These are phyloP conservation scores for Mesocentrotus franciscanus DNA, from an alignment of 53 echinoderm and acorn worm species.

Conservation along the genomic window DNA sequence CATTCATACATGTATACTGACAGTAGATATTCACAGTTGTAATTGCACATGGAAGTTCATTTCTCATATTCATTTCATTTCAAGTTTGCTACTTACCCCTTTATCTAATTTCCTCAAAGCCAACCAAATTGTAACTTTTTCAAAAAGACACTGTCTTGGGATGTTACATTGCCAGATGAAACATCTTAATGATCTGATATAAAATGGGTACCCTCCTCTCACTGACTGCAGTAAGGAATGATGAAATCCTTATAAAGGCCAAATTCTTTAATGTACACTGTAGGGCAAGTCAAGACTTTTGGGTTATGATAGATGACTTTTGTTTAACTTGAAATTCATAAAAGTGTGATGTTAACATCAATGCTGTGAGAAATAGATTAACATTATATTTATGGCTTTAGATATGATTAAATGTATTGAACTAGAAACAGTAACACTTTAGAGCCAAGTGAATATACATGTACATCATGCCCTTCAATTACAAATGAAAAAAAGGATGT, in stretches of 20 bases:
- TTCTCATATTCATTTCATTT: neutral
- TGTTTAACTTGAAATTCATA: neutral
- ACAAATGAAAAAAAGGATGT: neutral
- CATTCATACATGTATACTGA: neutral
- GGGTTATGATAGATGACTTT: neutral
- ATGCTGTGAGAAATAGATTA: neutral
- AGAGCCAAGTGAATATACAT: neutral
- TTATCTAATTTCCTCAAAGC: too few relatives aligned
- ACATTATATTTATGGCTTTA: neutral
- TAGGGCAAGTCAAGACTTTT: neutral
- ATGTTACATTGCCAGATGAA: neutral
- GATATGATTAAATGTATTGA: neutral
- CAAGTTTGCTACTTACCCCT: too few relatives aligned
- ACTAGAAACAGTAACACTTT: neutral
- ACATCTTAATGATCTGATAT: neutral
- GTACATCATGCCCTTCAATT: too few relatives aligned
- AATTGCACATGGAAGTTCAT: neutral
- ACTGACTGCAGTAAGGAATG: neutral
- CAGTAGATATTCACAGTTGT: neutral
- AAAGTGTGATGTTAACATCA: neutral
- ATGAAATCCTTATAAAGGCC: neutral
- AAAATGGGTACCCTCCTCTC: neutral
- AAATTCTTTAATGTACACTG: neutral
- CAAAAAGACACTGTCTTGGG: neutral
- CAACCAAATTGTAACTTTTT: too few relatives aligned